Evolutionary conservation across 1,140 invertebrate genomes (phyloP).

Genomic region (Aphidius ervi): DNA sequence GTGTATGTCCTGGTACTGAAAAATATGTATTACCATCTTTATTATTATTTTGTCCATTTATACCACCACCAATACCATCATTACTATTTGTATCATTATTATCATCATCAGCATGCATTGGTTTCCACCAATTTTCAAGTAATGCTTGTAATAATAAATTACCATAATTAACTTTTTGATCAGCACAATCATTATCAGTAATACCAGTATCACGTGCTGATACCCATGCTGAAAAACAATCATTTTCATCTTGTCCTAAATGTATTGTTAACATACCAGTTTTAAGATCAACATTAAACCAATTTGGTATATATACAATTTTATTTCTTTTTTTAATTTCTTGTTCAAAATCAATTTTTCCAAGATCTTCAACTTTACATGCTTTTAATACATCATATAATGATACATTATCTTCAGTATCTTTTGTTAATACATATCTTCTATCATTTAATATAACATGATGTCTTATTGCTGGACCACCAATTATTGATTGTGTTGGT

Average conservation of each 20-base stretch:
- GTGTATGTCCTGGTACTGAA: constrained; percentile 90
- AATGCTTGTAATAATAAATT: constrained; percentile 89
- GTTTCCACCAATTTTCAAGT: constrained; percentile 90
- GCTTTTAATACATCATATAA: constrained; percentile 96
- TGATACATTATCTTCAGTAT: constrained; percentile 93
- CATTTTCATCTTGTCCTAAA: constrained; percentile 92
- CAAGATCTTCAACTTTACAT: constrained; percentile 87
- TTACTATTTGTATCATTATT: constrained; percentile 46
- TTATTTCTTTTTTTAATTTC: constrained; percentile 91
- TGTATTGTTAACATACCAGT: constrained; percentile 98
- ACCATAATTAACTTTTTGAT: constrained; percentile 97
- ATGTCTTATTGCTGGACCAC: constrained; percentile 89
- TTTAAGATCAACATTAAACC: constrained; percentile 99
- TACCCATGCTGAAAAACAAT: constrained; percentile 98
- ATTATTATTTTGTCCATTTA: constrained; percentile 27
- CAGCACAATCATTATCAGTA: constrained; percentile 68
- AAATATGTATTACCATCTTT: constrained; percentile 80
- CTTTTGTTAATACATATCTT: constrained; percentile 93
- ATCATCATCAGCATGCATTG: constrained; percentile 55
- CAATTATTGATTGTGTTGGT: constrained; percentile 61
- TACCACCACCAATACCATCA: constrained; percentile 37
- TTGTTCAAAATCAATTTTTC: constrained; percentile 89
- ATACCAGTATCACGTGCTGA: constrained; percentile 92
- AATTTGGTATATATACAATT: constrained; percentile 96
- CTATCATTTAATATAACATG: constrained; percentile 94